Percentiles rank a stretch among this genome's conserved stretches.
Conservation (phyloP, 2,113 vertebrate species). For the Meriones unguiculatus region DNA sequence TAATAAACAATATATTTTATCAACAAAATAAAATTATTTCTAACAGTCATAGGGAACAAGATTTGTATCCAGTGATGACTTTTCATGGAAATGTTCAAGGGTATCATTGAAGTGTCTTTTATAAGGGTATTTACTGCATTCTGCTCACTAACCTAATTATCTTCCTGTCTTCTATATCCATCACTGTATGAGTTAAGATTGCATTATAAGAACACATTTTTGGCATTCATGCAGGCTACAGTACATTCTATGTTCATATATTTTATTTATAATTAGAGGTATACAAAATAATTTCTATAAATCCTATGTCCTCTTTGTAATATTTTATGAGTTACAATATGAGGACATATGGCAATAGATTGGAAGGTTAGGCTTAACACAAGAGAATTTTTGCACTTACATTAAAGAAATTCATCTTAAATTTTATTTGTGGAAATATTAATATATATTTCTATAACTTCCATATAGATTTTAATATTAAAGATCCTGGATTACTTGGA, state of each 20-base stretch:
- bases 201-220: not conserved
- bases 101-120: fast-evolving
- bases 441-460: not conserved
- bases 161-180: not conserved
- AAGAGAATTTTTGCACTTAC: not conserved
- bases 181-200: not conserved
- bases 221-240: not conserved
- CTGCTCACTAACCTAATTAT: no score
- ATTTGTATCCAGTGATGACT: not conserved
- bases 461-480: not conserved
- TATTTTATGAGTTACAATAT: not conserved
- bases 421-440: not conserved
- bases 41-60: not conserved
- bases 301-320: not conserved
- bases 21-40: not conserved
- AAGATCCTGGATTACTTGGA: not conserved
- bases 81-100: not conserved
- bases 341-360: not conserved
- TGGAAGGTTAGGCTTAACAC: not conserved
- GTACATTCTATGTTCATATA: not conserved
- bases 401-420: not conserved
- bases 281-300: not conserved
- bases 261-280: not conserved
- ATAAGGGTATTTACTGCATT: not conserved
- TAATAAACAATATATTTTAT: not conserved